Percentiles rank a stretch among this genome's conserved stretches.
These are phyloP conservation scores for Muricea muricata DNA, from an alignment of 92 coral and sea anemone species.

Conservation along the genomic window DNA sequence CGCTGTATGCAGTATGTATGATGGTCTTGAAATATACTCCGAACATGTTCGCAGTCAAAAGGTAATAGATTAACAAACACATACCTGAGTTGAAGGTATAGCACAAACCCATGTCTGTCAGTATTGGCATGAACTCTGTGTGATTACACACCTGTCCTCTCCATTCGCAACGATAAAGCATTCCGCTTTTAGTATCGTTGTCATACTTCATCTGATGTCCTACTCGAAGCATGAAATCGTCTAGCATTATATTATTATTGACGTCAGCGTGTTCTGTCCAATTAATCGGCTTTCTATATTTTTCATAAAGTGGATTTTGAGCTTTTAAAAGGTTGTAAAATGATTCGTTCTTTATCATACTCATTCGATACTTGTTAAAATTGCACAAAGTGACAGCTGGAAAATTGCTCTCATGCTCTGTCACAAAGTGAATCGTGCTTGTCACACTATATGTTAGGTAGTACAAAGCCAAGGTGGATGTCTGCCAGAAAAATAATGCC, in stretches of 20 bases:
- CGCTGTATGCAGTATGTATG: no score
- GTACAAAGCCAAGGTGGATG: neutral
- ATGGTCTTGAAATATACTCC: no score
- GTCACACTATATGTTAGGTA: conserved; percentile 11
- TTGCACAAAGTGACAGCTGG: conserved; percentile 41
- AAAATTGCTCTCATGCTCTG: conserved; percentile 18
- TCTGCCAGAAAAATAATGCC: conserved; percentile 18
- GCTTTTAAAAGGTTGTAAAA: no score
- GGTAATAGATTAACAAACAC: no score
- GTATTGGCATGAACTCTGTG: neutral
- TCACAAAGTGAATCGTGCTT: conserved; percentile 17
- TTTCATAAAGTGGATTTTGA: conserved; percentile 2
- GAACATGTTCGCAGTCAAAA: no score
- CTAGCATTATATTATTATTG: neutral
- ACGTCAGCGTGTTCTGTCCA: neutral
- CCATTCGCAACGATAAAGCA: conserved; percentile 32
- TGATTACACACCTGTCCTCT: neutral
- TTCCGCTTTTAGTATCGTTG: neutral
- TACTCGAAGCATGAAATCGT: neutral
- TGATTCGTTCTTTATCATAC: neutral
- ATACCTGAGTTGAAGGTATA: conserved; percentile 43
- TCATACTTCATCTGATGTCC: conserved; percentile 29
- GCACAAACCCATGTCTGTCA: conserved; percentile 35
- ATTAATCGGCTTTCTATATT: neutral
- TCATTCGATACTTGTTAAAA: conserved; percentile 15